phyloP scores from a whole-genome alignment of 1,140 invertebrate genomes.

The Hetaerina americana region DNA sequence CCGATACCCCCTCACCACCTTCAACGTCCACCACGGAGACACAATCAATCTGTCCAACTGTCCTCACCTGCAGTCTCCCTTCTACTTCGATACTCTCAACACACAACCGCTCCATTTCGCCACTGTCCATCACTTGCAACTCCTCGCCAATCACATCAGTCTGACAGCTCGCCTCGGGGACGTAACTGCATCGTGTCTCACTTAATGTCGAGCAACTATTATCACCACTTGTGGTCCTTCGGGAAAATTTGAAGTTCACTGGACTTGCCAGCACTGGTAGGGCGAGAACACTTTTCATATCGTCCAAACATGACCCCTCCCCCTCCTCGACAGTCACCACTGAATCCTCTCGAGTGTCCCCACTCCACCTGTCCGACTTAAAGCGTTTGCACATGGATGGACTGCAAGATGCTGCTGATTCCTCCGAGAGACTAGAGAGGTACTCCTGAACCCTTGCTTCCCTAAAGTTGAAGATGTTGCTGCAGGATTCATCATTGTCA shows the following conservation, averaged over 20 bases:
- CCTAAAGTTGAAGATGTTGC: conserved; percentile 37
- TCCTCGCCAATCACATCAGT: neutral
- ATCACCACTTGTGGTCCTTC: neutral
- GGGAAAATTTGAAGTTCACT: neutral
- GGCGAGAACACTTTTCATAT: neutral
- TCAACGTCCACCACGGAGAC: neutral
- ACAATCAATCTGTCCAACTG: neutral
- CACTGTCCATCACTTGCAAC: neutral
- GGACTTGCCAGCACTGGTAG: neutral
- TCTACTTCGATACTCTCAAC: neutral
- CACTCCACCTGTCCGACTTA: neutral
- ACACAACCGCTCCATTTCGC: neutral
- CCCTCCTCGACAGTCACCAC: neutral
- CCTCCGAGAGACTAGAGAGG: conserved; percentile 32
- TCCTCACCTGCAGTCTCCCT: neutral
- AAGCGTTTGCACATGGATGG: neutral
- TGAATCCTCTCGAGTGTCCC: neutral
- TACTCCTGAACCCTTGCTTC: conserved; percentile 40
- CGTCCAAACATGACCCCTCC: neutral
- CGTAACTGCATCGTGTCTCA: neutral
- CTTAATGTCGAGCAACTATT: neutral
- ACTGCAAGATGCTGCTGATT: neutral
- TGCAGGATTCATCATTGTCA: conserved; percentile 9
- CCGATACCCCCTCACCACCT: neutral
- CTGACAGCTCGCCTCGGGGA: neutral